Evolutionary conservation across 2,113 vertebrate genomes (phyloP).

Genomic region (Alethe diademata): DNA sequence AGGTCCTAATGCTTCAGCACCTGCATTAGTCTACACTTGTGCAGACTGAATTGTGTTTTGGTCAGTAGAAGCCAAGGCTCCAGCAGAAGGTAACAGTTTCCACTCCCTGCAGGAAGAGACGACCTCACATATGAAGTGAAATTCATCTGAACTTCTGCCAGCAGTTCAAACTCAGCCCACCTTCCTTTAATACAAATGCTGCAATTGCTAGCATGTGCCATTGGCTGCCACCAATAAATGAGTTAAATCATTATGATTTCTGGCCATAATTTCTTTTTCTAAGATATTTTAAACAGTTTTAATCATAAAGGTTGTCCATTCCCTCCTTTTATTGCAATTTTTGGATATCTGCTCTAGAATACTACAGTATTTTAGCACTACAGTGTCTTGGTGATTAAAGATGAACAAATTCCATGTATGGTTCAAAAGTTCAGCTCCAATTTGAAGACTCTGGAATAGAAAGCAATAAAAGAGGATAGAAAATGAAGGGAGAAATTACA

Average conservation of each 20-base stretch:
- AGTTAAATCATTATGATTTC: not conserved
- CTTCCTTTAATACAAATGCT: not conserved
- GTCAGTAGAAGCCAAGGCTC: not conserved
- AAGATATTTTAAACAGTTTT: not conserved
- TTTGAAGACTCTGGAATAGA: not conserved
- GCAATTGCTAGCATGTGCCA: not conserved
- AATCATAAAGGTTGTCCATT: not conserved
- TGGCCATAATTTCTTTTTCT: not conserved
- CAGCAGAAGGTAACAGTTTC: not conserved
- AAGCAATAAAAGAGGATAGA: not conserved
- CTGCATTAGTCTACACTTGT: not conserved
- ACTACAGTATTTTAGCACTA: not conserved
- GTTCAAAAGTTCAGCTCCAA: conserved; percentile 30
- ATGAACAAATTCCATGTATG: not conserved
- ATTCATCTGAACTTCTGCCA: not conserved
- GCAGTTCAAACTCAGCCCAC: not conserved
- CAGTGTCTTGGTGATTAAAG: not conserved
- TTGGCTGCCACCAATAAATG: not conserved
- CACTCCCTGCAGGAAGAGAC: not conserved
- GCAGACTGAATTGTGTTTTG: not conserved
- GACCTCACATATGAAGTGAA: not conserved
- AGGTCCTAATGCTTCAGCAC: not conserved
- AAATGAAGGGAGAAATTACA: not conserved
- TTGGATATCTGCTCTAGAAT: not conserved
- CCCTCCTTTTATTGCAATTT: not conserved